Base-by-base conservation (phyloP, 2,888 invertebrate species). In the Dynastes hyllus region DNA sequence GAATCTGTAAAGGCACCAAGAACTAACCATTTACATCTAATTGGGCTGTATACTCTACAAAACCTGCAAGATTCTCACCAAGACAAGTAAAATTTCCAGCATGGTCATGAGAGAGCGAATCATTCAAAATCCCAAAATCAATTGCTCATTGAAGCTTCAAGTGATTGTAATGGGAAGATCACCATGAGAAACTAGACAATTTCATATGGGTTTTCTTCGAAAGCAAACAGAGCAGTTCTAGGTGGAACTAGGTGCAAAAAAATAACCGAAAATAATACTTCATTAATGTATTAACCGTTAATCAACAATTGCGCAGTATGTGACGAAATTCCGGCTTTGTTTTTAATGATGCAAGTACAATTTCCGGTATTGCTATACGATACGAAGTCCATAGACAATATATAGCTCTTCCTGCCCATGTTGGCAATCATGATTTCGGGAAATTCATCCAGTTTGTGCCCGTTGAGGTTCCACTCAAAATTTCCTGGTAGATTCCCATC, bases 401-500 rank as follows among this genome's bases (percentile, higher is more conserved):
- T 88, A 86, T 93, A 93, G 58, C 92, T 88, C 84, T 92, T 92
- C 80, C 91, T 91, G 22, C 92, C 92, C 86, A 92, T 91, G 88
- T 91, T 92, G 58, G 91, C 89, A 70, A 92, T 90, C 77, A 88
- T 88, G 85, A 91, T 90, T 85, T 90, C 91, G 83, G 90, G 89
- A 82, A 90, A 90, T 78, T 89, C 88, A 83, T 91, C 90, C 86
- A 92, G 89, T 80, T 91, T 90, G 86, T 91, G 91, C 81, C 92
- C 92, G 90, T 94, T 93, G 88, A 94, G 93, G 79, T 92, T 92
- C 94, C 94, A 95, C 76, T 91, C 90, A 83, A 95, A 93, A 83
- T 92, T 92, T 85, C 95, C 90, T 77, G 95, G 95, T 81, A 92
- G 89, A 88, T 95, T 95, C 81, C 95, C 94, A 85, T 93, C 92